These are phyloP conservation scores for Phyllostomus discolor DNA, from an alignment of 2,113 vertebrate genomes.

Conservation along the genomic window DNA sequence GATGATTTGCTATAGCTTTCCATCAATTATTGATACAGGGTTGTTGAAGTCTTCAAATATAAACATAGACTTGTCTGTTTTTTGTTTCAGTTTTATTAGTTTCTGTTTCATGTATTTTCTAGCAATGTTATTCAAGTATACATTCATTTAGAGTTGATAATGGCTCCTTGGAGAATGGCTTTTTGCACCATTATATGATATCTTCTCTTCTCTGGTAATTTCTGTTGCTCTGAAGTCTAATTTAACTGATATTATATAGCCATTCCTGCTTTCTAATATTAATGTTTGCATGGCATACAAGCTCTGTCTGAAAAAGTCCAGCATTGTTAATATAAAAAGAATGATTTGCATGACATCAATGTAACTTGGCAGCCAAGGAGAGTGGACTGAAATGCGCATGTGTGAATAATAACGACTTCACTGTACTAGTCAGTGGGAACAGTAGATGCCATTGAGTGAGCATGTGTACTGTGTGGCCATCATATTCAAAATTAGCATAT, in stretches of 20 bases:
- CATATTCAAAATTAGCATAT: too few species aligned
- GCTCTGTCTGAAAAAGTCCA: too few species aligned
- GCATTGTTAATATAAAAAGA: too few species aligned
- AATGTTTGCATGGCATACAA: not conserved
- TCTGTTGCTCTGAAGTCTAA: not conserved
- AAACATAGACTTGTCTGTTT: not conserved
- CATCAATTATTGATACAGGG: not conserved
- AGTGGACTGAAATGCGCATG: too few species aligned
- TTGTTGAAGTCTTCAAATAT: not conserved
- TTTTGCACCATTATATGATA: not conserved
- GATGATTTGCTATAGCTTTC: not conserved
- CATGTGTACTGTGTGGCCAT: too few species aligned
- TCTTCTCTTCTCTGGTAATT: not conserved
- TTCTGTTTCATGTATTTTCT: not conserved
- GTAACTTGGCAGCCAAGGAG: too few species aligned
- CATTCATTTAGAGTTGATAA: not conserved
- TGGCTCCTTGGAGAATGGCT: not conserved
- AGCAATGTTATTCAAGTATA: not conserved
- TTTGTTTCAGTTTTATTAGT: not conserved
- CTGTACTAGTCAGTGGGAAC: too few species aligned
- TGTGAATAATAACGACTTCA: too few species aligned
- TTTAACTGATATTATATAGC: not conserved
- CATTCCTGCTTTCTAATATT: not conserved
- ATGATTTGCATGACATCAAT: too few species aligned
- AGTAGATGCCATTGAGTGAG: too few species aligned